Conservation (phyloP, 30 jellyfish, hydroid and myxozoan genomes). For the Cassiopea xamachana region DNA sequence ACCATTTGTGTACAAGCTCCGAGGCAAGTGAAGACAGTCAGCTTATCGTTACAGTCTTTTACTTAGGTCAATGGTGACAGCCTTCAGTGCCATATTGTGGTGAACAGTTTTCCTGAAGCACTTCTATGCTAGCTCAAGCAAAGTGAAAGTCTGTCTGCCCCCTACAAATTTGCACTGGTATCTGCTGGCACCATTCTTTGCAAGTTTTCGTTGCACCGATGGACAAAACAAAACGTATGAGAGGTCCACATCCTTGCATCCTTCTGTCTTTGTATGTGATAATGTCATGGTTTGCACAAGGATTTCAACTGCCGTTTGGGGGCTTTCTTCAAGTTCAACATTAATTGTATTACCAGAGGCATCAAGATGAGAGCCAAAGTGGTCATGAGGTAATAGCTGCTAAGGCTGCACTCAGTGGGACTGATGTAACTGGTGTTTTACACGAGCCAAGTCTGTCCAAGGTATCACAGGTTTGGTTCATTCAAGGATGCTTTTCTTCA, state of each 20-base stretch:
- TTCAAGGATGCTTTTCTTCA: no score
- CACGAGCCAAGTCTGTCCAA: no score
- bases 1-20: no score
- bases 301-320: constrained; percentile 19
- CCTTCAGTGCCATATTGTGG: constrained; percentile 4
- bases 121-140: neutral
- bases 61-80: no score
- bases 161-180: neutral
- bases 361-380: constrained; percentile 24
- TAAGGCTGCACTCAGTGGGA: constrained; percentile 22
- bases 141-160: constrained; percentile 4
- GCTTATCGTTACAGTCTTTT: no score
- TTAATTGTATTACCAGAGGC: constrained; percentile 33
- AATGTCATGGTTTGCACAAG: constrained; percentile 21
- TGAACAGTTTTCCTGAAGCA: neutral
- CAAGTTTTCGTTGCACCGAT: constrained; percentile 21
- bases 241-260: constrained; percentile 2
- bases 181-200: constrained; percentile 21
- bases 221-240: constrained; percentile 18
- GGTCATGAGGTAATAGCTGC: constrained; percentile 20
- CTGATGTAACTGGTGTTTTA: no score
- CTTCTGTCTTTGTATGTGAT: neutral
- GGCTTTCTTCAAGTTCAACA: neutral
- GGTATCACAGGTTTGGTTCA: no score
- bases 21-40: no score